Conservation (phyloP, 2,888 invertebrate species). For the Spilarctia lutea region DNA sequence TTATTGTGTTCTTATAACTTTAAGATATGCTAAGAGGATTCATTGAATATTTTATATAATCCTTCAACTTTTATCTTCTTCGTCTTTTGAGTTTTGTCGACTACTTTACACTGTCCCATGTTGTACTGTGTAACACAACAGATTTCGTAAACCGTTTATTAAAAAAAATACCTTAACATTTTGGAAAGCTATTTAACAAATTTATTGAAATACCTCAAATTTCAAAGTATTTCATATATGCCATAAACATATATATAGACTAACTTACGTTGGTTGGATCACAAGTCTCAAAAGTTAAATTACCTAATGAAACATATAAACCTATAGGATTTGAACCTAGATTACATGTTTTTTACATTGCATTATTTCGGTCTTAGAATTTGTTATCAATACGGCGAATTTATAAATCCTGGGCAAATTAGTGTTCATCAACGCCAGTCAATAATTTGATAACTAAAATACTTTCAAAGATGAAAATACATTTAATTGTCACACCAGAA, state of each 20-base stretch:
- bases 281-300: no score
- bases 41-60: neutral
- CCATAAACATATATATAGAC: no score
- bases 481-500: neutral
- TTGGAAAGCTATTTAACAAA: neutral
- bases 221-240: neutral
- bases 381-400: neutral
- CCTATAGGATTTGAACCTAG: neutral
- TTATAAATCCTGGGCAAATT: neutral
- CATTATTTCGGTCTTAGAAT: neutral
- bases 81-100: neutral
- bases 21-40: neutral
- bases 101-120: neutral
- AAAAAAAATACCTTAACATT: neutral
- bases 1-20: neutral
- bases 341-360: no score
- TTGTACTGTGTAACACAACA: neutral
- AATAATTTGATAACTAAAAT: neutral
- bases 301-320: no score
- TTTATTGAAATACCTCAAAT: neutral
- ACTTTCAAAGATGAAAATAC: neutral
- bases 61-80: neutral
- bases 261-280: no score
- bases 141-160: neutral
- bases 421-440: neutral